phyloP scores from a whole-genome alignment of 2,888 invertebrate genomes.

The Drosophila meridiana region DNA sequence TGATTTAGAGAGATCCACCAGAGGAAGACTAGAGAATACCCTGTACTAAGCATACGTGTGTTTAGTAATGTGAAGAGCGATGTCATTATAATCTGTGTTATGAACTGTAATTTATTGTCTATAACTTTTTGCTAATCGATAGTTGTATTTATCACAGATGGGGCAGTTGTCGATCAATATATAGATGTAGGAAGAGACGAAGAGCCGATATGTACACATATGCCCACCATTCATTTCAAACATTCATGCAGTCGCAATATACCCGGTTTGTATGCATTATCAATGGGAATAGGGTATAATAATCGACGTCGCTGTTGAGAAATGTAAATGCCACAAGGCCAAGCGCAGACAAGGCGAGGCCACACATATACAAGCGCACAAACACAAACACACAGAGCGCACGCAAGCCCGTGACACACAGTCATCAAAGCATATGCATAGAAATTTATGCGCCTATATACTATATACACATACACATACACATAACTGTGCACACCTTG shows the following conservation, averaged over 20 bases:
- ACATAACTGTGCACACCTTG: slow-evolving; percentile 53
- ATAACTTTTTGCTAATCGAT: not conserved
- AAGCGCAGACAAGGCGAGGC: slow-evolving; percentile 80
- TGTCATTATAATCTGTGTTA: not conserved
- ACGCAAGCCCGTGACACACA: slow-evolving; percentile 76
- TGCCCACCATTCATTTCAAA: not conserved
- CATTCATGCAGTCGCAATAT: not conserved
- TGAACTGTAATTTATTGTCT: not conserved
- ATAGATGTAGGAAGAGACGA: not conserved
- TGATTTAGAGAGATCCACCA: slow-evolving; percentile 2
- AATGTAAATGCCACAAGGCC: slow-evolving; percentile 81
- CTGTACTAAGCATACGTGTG: not conserved
- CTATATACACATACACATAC: slow-evolving; percentile 21
- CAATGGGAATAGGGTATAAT: slow-evolving; percentile 11
- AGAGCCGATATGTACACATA: not conserved
- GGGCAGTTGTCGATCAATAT: not conserved
- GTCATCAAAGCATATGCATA: slow-evolving; percentile 44
- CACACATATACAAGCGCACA: slow-evolving; percentile 42
- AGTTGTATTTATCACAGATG: not conserved
- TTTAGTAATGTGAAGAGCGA: not conserved
- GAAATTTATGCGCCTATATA: slow-evolving; percentile 45
- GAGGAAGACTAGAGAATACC: not conserved
- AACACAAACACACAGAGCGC: slow-evolving; percentile 30
- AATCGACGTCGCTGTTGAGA: slow-evolving; percentile 66
- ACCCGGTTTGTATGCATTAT: not conserved